Evolutionary conservation across 2,113 vertebrate genomes (phyloP).

Genomic region (Genyomyrus donnyi): DNA sequence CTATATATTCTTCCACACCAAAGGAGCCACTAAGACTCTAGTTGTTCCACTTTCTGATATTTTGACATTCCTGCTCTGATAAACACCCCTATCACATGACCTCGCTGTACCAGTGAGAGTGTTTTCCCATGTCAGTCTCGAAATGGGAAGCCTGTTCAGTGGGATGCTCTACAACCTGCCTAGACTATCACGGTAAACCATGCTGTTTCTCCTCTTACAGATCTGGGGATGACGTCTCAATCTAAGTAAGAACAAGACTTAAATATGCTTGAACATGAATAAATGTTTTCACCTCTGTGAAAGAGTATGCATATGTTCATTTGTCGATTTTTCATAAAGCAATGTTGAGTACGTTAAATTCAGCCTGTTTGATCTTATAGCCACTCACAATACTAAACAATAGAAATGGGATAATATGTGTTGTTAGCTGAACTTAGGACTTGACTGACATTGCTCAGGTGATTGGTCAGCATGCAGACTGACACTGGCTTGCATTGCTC

Average conservation of each 20-base stretch:
- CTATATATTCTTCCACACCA: not conserved
- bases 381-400: not conserved
- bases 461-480: not conserved
- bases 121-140: not conserved
- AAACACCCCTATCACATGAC: not conserved
- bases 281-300: not conserved
- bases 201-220: conserved; percentile 54
- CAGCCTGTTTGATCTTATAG: not conserved
- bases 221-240: conserved; percentile 73
- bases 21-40: not conserved
- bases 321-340: not conserved
- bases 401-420: not conserved
- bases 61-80: not conserved
- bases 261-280: not conserved
- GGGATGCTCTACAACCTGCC: not conserved
- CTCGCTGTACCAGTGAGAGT: not conserved
- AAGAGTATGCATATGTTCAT: not conserved
- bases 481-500: not conserved
- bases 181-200: not conserved
- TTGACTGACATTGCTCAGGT: not conserved
- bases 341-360: not conserved
- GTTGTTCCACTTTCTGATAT: not conserved
- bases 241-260: conserved; percentile 70
- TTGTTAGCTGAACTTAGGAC: not conserved
- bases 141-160: not conserved